phyloP scores from a whole-genome alignment of 2,797 vertebrate species.

The Gephyroberyx darwinii region DNA sequence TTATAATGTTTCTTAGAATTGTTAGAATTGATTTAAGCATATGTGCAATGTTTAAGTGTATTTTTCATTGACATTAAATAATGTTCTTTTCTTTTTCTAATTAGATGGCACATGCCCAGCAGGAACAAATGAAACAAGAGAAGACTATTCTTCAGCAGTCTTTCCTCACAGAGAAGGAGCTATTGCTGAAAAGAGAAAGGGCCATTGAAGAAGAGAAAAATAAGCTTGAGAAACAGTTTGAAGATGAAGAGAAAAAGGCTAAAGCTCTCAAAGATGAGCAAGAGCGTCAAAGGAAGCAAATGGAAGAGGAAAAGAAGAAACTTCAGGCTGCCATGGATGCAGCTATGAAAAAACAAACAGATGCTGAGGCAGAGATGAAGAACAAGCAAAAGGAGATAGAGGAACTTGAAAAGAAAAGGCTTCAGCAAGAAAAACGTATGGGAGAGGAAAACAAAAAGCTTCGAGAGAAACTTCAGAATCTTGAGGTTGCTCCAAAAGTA shows the following conservation, averaged over 20 bases:
- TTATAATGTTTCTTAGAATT: background rate
- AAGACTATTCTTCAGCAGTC: conserved; percentile 87
- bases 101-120: conserved; percentile 89
- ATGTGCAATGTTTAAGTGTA: background rate
- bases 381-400: conserved; percentile 92
- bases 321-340: conserved; percentile 88
- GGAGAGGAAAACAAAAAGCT: conserved; percentile 93
- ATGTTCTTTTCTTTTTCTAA: conserved; percentile 24
- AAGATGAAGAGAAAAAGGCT: conserved; percentile 90
- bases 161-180: conserved; percentile 90
- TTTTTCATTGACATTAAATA: conserved; percentile 9
- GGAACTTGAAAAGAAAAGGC: conserved; percentile 84
- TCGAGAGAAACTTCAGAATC: conserved; percentile 87
- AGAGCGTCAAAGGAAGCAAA: conserved; percentile 83
- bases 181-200: conserved; percentile 88
- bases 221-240: conserved; percentile 90
- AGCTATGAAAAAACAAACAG: conserved; percentile 86
- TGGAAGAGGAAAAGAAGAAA: conserved; percentile 91
- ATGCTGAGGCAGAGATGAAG: conserved; percentile 87
- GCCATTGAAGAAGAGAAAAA: conserved; percentile 91
- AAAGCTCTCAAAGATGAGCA: conserved; percentile 88
- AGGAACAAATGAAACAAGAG: conserved; percentile 91
- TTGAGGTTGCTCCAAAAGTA: conserved; percentile 85
- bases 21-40: background rate
- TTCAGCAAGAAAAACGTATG: conserved; percentile 88